Percentiles rank a stretch among this genome's conserved stretches.
Conservation (phyloP, 2,113 vertebrate genomes). For the Thermophis baileyi region DNA sequence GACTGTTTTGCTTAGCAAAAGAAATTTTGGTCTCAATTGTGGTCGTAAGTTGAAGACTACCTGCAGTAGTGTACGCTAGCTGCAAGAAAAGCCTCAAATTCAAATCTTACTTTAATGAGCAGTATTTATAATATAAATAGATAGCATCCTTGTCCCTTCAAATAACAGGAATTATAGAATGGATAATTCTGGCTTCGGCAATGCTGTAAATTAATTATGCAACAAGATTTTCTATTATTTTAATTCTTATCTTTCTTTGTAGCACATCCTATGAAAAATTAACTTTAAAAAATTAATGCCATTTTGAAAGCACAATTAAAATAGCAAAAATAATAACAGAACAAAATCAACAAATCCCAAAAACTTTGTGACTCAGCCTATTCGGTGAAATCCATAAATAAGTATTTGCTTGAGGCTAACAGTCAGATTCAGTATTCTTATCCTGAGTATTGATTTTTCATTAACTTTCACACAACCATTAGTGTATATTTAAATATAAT, state of each 20-base stretch:
- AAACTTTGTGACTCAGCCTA: not conserved
- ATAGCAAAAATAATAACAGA: not conserved
- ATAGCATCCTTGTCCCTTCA: not conserved
- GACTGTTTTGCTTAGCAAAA: not conserved
- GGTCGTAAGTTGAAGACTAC: not conserved
- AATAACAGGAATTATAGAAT: not conserved
- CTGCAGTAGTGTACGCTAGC: not conserved
- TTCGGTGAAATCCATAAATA: not conserved
- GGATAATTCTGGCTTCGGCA: not conserved
- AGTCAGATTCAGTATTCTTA: not conserved
- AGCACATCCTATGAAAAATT: not conserved
- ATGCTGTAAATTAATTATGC: not conserved
- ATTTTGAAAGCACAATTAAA: not conserved
- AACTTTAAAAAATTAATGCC: not conserved
- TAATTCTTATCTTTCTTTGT: not conserved
- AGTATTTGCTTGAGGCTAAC: not conserved
- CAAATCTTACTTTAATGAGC: not conserved
- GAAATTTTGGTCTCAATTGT: not conserved
- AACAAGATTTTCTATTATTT: not conserved
- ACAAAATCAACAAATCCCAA: not conserved
- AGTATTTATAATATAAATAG: not conserved
- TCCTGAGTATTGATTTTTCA: not conserved
- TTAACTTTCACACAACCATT: not conserved
- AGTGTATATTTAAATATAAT: conserved; percentile 2
- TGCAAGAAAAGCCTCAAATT: not conserved